These are phyloP conservation scores for Urocitellus parryii DNA, from an alignment of 2,113 vertebrate genomes.

Conservation along the genomic window DNA sequence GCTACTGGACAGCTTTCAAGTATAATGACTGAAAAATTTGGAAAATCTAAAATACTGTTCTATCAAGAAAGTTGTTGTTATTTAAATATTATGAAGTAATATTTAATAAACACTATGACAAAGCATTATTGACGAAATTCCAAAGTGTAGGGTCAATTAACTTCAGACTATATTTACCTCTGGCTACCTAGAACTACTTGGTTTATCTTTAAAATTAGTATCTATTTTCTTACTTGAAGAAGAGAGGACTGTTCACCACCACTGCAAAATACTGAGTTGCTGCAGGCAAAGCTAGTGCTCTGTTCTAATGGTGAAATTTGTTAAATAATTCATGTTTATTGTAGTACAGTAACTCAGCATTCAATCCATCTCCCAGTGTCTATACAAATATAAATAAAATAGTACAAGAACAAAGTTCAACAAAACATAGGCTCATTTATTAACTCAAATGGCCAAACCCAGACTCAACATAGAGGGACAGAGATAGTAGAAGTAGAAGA, in stretches of 20 bases:
- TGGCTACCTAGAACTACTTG: not conserved
- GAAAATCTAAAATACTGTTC: not conserved
- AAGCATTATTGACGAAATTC: not conserved
- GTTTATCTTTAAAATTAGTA: conserved; percentile 8
- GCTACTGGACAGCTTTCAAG: not conserved
- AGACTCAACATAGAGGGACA: not conserved
- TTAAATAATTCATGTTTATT: not conserved
- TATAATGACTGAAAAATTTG: not conserved
- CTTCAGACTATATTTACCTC: not conserved
- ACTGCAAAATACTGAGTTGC: not conserved
- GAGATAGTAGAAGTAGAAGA: not conserved
- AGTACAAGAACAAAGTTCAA: not conserved
- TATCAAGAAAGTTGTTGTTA: not conserved
- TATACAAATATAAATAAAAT: not conserved
- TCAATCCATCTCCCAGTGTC: not conserved
- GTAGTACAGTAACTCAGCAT: not conserved
- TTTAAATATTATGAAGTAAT: not conserved
- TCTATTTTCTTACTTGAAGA: not conserved
- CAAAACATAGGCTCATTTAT: not conserved
- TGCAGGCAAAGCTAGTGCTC: not conserved
- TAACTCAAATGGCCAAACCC: not conserved
- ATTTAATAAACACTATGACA: not conserved
- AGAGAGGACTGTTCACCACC: not conserved
- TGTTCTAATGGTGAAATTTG: not conserved
- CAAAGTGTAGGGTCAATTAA: conserved; percentile 12